Conservation (phyloP, 2,113 vertebrate species). For the Nannospalax galili region DNA sequence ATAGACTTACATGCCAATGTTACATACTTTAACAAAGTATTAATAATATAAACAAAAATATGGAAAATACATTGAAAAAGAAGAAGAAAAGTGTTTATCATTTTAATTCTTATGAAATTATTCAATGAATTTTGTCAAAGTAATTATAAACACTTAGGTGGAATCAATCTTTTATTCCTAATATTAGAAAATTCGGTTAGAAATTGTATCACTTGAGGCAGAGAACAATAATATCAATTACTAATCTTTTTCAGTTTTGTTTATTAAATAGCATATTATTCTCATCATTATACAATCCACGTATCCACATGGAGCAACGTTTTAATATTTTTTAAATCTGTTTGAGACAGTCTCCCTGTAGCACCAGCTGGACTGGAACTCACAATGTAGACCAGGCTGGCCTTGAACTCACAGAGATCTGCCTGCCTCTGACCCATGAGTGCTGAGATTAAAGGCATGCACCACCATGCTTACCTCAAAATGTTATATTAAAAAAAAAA, state of each 20-base stretch:
- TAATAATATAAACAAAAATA: neutral
- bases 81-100: neutral
- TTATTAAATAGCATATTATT: neutral
- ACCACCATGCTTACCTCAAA: too few species aligned
- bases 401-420: too few species aligned
- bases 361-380: too few species aligned
- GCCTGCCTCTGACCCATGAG: too few species aligned
- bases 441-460: too few species aligned
- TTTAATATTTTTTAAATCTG: too few species aligned
- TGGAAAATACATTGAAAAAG: neutral
- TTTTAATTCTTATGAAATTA: neutral
- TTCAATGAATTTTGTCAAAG: slow-evolving; percentile 1
- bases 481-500: too few species aligned
- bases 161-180: neutral
- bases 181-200: neutral
- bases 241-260: neutral
- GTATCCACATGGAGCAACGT: neutral
- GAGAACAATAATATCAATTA: neutral
- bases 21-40: neutral
- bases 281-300: neutral
- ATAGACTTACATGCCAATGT: neutral
- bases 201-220: neutral
- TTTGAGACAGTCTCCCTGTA: too few species aligned
- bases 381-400: too few species aligned
- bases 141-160: neutral